phyloP scores from a whole-genome alignment of 2,113 vertebrate species.

The Ranitomeya imitator region DNA sequence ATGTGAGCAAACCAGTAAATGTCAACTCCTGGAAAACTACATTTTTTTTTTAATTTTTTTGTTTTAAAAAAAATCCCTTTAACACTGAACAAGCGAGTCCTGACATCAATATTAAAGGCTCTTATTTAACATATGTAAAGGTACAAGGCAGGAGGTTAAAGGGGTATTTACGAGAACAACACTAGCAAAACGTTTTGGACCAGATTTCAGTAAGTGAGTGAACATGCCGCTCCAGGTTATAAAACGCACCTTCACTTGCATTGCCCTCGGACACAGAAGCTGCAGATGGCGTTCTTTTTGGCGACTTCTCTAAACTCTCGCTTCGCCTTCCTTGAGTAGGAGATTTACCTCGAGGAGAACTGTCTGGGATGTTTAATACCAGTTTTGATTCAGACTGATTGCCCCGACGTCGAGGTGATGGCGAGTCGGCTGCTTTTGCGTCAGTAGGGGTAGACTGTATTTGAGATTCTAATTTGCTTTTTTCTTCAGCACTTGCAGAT shows the following conservation, averaged over 20 bases:
- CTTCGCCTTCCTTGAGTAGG: conserved; percentile 18
- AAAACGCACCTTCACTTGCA: background rate
- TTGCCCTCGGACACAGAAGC: background rate
- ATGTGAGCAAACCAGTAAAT: no score
- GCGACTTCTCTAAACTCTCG: background rate
- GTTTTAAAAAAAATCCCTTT: no score
- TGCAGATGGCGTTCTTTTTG: background rate
- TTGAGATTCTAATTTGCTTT: conserved; percentile 61
- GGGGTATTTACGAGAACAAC: no score
- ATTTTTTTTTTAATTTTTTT: no score
- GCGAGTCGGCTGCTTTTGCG: accelerated
- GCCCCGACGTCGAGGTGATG: background rate
- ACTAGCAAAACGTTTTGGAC: no score
- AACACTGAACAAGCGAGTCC: no score
- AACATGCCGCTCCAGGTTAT: background rate
- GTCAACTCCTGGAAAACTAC: no score
- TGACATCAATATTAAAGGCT: no score
- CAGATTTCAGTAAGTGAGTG: no score
- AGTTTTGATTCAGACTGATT: background rate
- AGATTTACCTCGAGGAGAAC: background rate
- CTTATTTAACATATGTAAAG: no score
- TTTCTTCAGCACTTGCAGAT: conserved; percentile 57
- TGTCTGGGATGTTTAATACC: background rate
- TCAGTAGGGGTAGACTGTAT: background rate
- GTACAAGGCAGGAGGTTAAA: no score